Evolutionary conservation across 2,797 vertebrate species (phyloP).

Genomic region (Sebastiscus albofasciatus): DNA sequence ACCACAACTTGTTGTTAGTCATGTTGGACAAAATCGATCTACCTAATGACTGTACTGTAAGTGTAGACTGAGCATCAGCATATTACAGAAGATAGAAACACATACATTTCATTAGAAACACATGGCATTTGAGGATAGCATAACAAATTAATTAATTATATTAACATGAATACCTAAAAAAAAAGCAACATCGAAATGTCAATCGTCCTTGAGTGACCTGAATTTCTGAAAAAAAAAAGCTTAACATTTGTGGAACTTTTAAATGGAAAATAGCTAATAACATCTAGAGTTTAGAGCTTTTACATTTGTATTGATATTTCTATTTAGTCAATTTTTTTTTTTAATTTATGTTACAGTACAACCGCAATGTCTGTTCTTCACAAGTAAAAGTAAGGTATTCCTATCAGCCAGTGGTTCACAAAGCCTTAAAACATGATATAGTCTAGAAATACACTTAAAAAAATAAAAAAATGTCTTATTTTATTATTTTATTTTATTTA

Average conservation of each 20-base stretch:
- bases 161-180: background rate
- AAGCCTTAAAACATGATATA: background rate
- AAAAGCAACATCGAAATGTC: background rate
- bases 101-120: too few relatives aligned
- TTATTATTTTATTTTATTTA: too few relatives aligned
- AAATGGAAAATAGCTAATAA: too few relatives aligned
- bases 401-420: background rate
- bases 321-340: too few relatives aligned
- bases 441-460: background rate
- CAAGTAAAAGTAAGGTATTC: background rate
- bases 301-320: too few relatives aligned
- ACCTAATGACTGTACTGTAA: background rate
- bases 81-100: background rate
- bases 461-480: background rate
- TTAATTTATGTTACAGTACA: background rate
- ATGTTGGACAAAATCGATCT: background rate
- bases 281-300: too few relatives aligned
- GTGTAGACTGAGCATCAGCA: background rate
- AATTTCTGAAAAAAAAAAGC: background rate
- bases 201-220: too few relatives aligned
- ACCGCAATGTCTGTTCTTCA: background rate
- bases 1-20: background rate
- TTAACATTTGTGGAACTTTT: background rate
- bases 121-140: background rate
- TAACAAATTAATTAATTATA: background rate